phyloP scores from a whole-genome alignment of 2,797 vertebrate species.

The Acrossocheilus wenchowensis region DNA sequence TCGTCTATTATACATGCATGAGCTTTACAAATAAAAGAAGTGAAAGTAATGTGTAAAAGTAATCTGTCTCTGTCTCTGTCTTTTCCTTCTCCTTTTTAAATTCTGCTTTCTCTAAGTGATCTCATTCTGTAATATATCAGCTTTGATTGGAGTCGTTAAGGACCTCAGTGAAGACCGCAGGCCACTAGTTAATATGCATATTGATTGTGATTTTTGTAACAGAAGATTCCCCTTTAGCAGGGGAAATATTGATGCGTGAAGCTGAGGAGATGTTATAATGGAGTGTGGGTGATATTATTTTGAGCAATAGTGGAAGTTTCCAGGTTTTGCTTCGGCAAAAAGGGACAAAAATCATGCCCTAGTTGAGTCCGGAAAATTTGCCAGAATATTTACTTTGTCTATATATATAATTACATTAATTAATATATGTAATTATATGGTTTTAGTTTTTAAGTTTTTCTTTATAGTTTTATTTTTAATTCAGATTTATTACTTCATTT shows the following conservation, averaged over 20 bases:
- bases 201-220: background rate
- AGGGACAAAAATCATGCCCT: background rate
- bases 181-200: background rate
- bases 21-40: conserved; percentile 2
- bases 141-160: background rate
- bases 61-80: too few species aligned
- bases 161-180: background rate
- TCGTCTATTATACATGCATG: background rate
- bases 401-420: too few species aligned
- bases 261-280: background rate
- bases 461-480: background rate
- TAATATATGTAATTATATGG: too few species aligned
- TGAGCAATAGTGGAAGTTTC: conserved; percentile 33
- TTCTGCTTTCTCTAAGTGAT: background rate
- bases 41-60: background rate
- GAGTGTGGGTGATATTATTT: background rate
- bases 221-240: conserved; percentile 1
- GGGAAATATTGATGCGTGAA: background rate
- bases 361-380: background rate
- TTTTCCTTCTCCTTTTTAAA: background rate
- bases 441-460: too few species aligned
- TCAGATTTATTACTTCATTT: background rate
- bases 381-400: background rate
- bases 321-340: background rate
- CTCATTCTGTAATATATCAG: background rate